Conservation (phyloP, 2,888 invertebrate species). For the Omphaloscelis lunosa region DNA sequence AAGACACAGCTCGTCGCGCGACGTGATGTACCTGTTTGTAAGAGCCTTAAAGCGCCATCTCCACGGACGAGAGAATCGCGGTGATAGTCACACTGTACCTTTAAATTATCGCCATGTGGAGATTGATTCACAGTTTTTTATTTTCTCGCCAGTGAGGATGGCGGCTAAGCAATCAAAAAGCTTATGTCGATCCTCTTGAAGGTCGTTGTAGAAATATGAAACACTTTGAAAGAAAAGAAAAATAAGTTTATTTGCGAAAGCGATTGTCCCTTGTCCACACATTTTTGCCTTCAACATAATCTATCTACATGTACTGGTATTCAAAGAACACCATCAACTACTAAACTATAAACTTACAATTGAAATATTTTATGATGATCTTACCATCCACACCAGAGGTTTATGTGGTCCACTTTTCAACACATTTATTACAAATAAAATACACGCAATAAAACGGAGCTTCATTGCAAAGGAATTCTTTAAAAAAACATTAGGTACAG, state of each 20-base stretch:
- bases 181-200: too few relatives aligned
- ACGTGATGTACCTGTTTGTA: too few relatives aligned
- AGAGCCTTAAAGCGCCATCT: too few relatives aligned
- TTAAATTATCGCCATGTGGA: too few relatives aligned
- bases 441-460: constrained; percentile 26
- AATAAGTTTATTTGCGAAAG: too few relatives aligned
- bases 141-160: too few relatives aligned
- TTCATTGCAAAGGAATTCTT: constrained; percentile 22
- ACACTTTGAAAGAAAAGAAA: not conserved
- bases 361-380: constrained; percentile 23
- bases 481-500: constrained; percentile 16
- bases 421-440: constrained; percentile 48
- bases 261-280: not conserved
- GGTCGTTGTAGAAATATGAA: too few relatives aligned
- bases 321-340: constrained; percentile 4
- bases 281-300: not conserved
- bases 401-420: constrained; percentile 26
- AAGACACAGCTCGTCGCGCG: too few relatives aligned
- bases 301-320: not conserved
- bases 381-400: constrained; percentile 8
- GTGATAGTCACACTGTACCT: too few relatives aligned
- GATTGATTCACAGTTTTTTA: too few relatives aligned
- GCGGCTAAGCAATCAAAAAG: too few relatives aligned
- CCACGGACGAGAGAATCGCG: too few relatives aligned
- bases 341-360: constrained; percentile 14